Evolutionary conservation across 2,113 vertebrate genomes (phyloP).

Genomic region (Hylia prasina): DNA sequence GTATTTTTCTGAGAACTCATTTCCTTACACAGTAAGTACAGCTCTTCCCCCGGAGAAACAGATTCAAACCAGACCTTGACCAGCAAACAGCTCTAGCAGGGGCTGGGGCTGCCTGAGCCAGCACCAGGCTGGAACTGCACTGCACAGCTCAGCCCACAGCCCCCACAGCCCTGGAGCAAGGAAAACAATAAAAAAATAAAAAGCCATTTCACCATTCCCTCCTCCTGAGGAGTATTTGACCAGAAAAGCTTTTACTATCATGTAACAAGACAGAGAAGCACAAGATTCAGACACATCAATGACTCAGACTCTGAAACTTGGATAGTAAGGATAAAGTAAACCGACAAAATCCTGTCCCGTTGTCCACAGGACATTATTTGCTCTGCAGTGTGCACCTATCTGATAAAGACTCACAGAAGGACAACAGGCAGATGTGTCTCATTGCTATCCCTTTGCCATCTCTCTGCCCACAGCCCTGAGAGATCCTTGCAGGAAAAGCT

Average conservation of each 20-base stretch:
- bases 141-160: not conserved
- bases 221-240: not conserved
- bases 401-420: not conserved
- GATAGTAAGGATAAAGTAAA: not conserved
- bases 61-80: not conserved
- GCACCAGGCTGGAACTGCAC: not conserved
- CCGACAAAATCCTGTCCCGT: not conserved
- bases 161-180: not conserved
- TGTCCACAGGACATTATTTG: not conserved
- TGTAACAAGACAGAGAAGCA: not conserved
- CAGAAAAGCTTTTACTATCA: not conserved
- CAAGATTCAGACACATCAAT: not conserved
- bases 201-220: not conserved
- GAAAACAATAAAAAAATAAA: not conserved
- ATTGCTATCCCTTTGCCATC: not conserved
- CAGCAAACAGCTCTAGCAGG: not conserved
- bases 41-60: not conserved
- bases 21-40: not conserved
- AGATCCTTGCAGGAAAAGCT: not conserved
- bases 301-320: not conserved
- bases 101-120: not conserved
- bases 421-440: not conserved
- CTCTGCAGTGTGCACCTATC: not conserved
- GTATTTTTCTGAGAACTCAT: slow-evolving; percentile 18
- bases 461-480: not conserved